A percentile compares a stretch with the other conserved stretches of the same genome.
These are phyloP conservation scores for Pseudomyrmex concolor DNA, from an alignment of 1,140 invertebrate genomes.

Conservation along the genomic window DNA sequence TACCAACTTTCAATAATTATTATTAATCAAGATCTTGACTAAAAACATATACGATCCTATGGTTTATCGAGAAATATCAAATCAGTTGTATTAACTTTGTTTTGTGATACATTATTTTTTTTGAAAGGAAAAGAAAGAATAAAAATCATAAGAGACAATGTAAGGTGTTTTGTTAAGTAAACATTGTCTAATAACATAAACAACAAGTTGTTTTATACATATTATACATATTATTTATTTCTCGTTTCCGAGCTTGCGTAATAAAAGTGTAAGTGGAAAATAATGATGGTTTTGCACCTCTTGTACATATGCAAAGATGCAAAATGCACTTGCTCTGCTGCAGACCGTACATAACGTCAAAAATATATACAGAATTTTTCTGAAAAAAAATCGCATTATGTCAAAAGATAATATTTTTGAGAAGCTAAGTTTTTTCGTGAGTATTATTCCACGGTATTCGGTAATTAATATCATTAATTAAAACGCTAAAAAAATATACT, in stretches of 20 bases:
- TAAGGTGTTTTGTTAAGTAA: neutral
- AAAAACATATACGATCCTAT: neutral
- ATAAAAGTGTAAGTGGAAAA: slow-evolving; percentile 50
- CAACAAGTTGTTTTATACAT: neutral
- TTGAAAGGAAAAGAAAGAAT: neutral
- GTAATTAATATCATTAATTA: slow-evolving; percentile 6
- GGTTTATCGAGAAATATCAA: neutral
- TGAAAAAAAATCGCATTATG: neutral
- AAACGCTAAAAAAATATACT: neutral
- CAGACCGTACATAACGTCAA: neutral
- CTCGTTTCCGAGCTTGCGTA: slow-evolving; percentile 41
- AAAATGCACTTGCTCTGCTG: slow-evolving; percentile 14
- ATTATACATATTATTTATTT: slow-evolving; percentile 55
- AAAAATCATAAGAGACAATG: neutral
- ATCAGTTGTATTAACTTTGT: neutral
- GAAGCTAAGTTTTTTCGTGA: neutral
- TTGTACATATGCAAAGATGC: neutral
- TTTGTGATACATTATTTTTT: neutral
- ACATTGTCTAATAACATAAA: neutral
- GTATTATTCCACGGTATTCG: neutral
- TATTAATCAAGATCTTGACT: slow-evolving; percentile 3
- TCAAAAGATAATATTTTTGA: neutral
- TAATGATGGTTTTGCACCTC: slow-evolving; percentile 17
- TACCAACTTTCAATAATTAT: slow-evolving; percentile 2
- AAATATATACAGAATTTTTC: neutral